A percentile compares a stretch with the other conserved stretches of the same genome.
Evolutionary conservation across 2,888 invertebrate species (phyloP).

Genomic region (Volucella inflata): DNA sequence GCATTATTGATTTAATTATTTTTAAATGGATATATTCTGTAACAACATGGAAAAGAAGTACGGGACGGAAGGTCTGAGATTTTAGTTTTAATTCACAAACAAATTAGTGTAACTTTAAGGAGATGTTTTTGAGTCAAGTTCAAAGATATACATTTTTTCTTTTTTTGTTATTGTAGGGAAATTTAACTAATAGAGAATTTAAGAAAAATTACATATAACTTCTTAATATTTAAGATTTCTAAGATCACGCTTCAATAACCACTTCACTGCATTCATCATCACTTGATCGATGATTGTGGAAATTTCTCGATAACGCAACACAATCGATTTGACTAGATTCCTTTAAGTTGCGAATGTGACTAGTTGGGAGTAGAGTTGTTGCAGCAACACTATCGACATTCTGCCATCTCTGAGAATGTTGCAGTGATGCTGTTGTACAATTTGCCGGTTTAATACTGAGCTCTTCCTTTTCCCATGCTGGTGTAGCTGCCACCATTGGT

Average conservation of each 20-base stretch:
- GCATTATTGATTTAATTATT: too few species aligned
- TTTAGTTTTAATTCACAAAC: background rate
- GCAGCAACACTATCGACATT: constrained; percentile 69
- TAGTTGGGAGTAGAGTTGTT: constrained; percentile 69
- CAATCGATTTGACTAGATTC: constrained; percentile 64
- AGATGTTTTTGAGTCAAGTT: background rate
- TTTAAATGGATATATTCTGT: background rate
- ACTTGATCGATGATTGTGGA: constrained; percentile 13
- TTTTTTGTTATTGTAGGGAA: background rate
- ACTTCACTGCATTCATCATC: constrained; percentile 59
- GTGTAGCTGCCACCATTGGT: constrained; percentile 71
- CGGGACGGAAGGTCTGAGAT: background rate
- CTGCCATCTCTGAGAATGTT: constrained; percentile 63
- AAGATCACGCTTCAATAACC: constrained; percentile 68
- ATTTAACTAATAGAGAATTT: constrained; percentile 15
- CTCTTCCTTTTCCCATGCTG: constrained; percentile 80
- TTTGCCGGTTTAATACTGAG: constrained; percentile 55
- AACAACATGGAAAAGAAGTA: background rate
- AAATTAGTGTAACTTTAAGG: constrained; percentile 21
- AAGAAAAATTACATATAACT: constrained; percentile 9
- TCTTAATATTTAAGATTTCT: constrained; percentile 20
- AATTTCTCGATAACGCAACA: constrained; percentile 38
- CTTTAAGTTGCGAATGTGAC: constrained; percentile 68
- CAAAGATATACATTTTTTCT: too few species aligned
- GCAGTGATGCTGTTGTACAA: constrained; percentile 33